These are phyloP conservation scores for Zaprionus gabonicus DNA, from an alignment of 1,140 invertebrate genomes.

Conservation along the genomic window DNA sequence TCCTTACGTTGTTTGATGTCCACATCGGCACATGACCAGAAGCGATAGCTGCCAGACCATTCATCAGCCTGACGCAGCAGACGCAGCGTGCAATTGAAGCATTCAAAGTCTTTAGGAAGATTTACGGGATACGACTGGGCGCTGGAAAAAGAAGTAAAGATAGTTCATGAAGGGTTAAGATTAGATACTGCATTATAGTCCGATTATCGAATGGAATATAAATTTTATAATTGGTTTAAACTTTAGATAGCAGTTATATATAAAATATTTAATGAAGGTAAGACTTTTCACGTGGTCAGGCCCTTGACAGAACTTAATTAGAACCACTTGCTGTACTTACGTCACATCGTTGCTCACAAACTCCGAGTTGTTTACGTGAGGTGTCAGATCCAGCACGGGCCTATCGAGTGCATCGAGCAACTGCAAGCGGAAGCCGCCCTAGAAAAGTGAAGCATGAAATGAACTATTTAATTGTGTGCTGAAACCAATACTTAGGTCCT, in stretches of 20 bases:
- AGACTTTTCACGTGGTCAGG: neutral
- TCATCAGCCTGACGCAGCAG: conserved; percentile 95
- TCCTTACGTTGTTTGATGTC: conserved; percentile 91
- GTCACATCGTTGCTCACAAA: conserved; percentile 92
- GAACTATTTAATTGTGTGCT: conserved; percentile 37
- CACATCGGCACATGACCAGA: conserved; percentile 98
- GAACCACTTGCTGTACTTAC: conserved; percentile 76
- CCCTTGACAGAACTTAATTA: neutral
- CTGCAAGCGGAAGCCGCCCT: conserved; percentile 95
- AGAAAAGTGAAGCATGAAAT: conserved; percentile 80
- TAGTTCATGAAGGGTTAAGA: neutral
- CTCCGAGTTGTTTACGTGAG: conserved; percentile 90
- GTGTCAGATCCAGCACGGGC: conserved; percentile 93
- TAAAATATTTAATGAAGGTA: no score
- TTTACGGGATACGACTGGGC: conserved; percentile 92
- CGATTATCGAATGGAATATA: no score
- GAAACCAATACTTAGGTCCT: conserved; percentile 1
- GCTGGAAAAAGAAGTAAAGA: conserved; percentile 85
- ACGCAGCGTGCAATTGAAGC: conserved; percentile 95
- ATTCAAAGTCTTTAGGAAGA: conserved; percentile 92
- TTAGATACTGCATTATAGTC: no score
- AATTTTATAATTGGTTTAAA: no score
- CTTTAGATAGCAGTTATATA: no score
- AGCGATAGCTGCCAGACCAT: conserved; percentile 93
- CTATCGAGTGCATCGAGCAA: conserved; percentile 92